Evolutionary conservation across 2,888 invertebrate genomes (phyloP), one percentile per base, ranked within the genome.

Genomic region (Notocelia uddmanniana): DNA sequence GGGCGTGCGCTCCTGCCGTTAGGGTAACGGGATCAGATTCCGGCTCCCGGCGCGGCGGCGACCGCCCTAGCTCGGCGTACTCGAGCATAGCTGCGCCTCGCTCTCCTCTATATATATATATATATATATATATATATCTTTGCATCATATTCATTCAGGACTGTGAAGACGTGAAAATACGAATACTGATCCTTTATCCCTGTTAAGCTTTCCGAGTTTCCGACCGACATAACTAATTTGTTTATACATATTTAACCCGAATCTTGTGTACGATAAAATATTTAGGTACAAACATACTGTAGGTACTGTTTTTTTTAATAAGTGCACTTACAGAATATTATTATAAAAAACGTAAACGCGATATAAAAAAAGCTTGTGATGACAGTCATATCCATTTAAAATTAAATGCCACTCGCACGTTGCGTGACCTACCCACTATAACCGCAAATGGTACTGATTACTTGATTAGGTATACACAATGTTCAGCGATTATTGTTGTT

Each of bases 21-120:
- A 81, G 73, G 73, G 76, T 82, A 83, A 83, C 83, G 83, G 83
- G 79, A 80, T 76, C 76, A 76, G 76, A 81, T 82, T 77, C 82
- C 82, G 74, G 69, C 66, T 63, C 73, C 74, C 55, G 59, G 34
- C 66, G 45, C 55, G 59, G 23, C 66, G 45, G 45, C 60, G 23
- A 15, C 26, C n/a, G 23, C 59, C 52, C 59, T 50, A n/a, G 37
- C 50, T 50, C 50, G 50, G 26, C 18, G 58, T 45, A 59, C 70
- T 66, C 52, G 59, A 23, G 66, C 45, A 52, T 67, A 54, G 64
- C 26, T 50, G 34, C 45, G 48, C 41, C 52, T 45, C 60, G 50
- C 52, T 58, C 41, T 26, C 26, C 21, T 19, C 26, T 31, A 31
- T 31, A 26, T 5, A 26, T n/a, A n/a, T n/a, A n/a, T n/a, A n/a